Evolutionary conservation across 1,140 invertebrate genomes (phyloP), one percentile per base, ranked within the genome.

Genomic region (Hycleus cichorii): DNA sequence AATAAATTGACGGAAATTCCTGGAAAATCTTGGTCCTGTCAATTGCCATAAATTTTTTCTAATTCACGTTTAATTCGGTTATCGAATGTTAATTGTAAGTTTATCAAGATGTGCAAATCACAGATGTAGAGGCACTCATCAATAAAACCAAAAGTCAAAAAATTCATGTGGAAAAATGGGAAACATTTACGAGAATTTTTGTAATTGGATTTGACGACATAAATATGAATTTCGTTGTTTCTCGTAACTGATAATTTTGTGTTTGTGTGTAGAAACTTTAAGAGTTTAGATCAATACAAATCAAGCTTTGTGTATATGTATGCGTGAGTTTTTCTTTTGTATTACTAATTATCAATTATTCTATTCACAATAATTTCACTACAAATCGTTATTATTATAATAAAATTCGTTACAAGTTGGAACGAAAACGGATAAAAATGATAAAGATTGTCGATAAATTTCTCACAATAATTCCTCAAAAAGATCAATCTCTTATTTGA

Each of bases 61-160:
- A 32, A 32, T 32, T 32, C 32, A 32, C 32, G 7, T 32, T 18
- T 32, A 61, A 61, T 61, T 61, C 59, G 59, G 59, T 61, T 52
- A 48, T 47, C 57, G 46, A 51, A 57, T 42, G 25, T 24, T 44
- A 7, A 32, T 5, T 32, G 32, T 32, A 4, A 32, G 32, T 32
- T 43, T 55, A 57, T 43, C 42, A 53, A 57, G 45, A 53, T 51
- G 59, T 57, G 53, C 54, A 61, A 61, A 61, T 61, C 59, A 61
- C 59, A 61, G 59, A 61, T 61, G 50, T 51, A 61, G 59, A 61
- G 59, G 59, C 59, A 61, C 59, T 61, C 59, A 57, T 60, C 53
- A 52, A 45, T 32, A 3, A 32, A 32, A 18, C 18, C 8, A 24
- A 42, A 54, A 45, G 11, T n/a, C 8, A 39, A 53, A 54, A 45